Base-by-base conservation (phyloP, 92 coral and sea anemone species). In the Siderastrea radians region DNA sequence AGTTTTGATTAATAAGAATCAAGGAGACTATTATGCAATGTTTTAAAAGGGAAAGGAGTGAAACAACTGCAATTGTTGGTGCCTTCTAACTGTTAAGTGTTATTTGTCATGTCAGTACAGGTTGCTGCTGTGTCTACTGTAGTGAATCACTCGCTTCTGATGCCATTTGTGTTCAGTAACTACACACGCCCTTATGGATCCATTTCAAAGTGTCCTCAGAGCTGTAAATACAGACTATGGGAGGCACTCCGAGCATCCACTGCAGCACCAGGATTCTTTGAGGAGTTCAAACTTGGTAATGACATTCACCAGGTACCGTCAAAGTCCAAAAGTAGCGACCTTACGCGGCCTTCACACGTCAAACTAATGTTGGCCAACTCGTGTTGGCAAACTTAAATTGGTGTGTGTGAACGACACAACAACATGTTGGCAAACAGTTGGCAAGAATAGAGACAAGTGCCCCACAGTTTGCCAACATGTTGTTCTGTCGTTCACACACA, bases 181-280 rank as follows among this genome's bases (percentile, higher is more conserved):
- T 97, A 97, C 84, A 93, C 93, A 12, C 99, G 93, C 60, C 98
- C 98, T 49, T 83, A 85, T 72, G 96, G 94, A 0, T 88, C 98
- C 69, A 81, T 62, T 52, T 88, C 98, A 26, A 91, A 93, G 79
- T 97, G 92, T 78, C 97, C 93, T n/a, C 93, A 98, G 76, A 94
- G 97, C 52, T 97, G 99, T 77, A 90, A 94, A 53, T 89, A 97
- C 89, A 90, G 89, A 52, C 68, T 95, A 83, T 97, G 98, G 98
- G 99, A 97, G 51, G 99, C 99, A 1, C 84, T 97, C 43, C 88
- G 94, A 66, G 99, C 99, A 2, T 97, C 99, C 9, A 88, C 97
- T 68, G 98, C 99, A 6, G 99, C 99, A 7, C 98, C 99, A 2
- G 99, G 99, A 14, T 97, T 94, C 93, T 97, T 97, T 70, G 99